Evolutionary conservation across 2,113 vertebrate genomes (phyloP).

Genomic region (Mobula birostris): DNA sequence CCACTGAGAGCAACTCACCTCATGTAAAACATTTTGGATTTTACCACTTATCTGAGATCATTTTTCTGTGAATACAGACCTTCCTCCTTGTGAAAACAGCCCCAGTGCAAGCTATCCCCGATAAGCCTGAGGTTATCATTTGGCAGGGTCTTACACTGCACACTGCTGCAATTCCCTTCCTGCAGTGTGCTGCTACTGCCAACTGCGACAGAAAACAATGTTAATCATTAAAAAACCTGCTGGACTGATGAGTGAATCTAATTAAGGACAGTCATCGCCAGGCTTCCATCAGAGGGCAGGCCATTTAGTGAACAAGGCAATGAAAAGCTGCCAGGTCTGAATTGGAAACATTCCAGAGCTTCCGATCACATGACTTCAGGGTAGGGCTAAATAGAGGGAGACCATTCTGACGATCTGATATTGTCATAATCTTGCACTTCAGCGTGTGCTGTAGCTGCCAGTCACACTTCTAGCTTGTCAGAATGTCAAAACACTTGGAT

Average conservation of each 20-base stretch:
- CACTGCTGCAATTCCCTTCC: not conserved
- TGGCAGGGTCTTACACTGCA: not conserved
- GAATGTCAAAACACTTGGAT: not conserved
- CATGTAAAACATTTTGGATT: not conserved
- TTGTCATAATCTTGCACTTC: not conserved
- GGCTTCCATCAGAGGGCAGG: not conserved
- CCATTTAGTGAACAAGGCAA: not conserved
- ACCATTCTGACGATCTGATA: not conserved
- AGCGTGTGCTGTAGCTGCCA: not conserved
- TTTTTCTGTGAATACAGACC: not conserved
- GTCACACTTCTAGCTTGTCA: not conserved
- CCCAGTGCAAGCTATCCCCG: not conserved
- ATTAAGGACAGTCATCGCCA: not conserved
- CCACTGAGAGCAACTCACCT: too few relatives aligned
- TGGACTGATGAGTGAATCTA: not conserved
- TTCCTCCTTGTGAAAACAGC: not conserved
- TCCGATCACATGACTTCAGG: not conserved
- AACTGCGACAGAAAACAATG: not conserved
- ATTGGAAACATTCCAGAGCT: not conserved
- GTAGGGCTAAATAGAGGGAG: not conserved
- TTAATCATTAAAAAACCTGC: slow-evolving; percentile 13
- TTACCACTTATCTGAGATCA: not conserved
- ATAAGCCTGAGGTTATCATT: not conserved
- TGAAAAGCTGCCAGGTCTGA: not conserved
- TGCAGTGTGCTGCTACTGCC: not conserved